phyloP scores from a whole-genome alignment of 2,797 vertebrate species.

The Enteromius afrohamiltoni region DNA sequence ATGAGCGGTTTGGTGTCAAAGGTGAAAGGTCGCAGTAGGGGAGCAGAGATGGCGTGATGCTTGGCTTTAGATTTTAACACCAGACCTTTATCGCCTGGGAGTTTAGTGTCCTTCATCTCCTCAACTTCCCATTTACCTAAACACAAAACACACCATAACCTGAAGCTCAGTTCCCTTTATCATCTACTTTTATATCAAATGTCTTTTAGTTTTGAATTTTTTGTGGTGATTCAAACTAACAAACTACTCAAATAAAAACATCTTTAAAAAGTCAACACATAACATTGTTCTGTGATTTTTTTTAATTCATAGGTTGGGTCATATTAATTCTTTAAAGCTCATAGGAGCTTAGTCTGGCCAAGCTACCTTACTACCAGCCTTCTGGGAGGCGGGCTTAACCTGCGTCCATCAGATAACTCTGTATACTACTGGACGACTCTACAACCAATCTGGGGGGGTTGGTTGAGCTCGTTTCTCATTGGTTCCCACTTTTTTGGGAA shows the following conservation, averaged over 20 bases:
- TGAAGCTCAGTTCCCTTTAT: not conserved
- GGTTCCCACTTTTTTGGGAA: too few species aligned
- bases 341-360: too few species aligned
- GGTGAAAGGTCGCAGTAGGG: slow-evolving; percentile 87
- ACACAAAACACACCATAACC: slow-evolving; percentile 8
- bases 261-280: not conserved
- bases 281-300: not conserved
- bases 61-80: slow-evolving; percentile 93
- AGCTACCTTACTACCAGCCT: too few species aligned
- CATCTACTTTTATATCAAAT: not conserved
- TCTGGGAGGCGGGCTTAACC: too few species aligned
- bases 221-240: not conserved
- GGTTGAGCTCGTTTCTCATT: too few species aligned
- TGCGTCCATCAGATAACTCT: too few species aligned
- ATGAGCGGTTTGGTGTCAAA: slow-evolving; percentile 92
- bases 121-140: slow-evolving; percentile 95
- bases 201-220: not conserved
- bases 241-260: not conserved
- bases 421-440: too few species aligned
- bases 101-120: slow-evolving; percentile 93
- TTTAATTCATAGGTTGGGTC: not conserved
- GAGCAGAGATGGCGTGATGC: slow-evolving; percentile 93
- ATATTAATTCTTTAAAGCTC: too few species aligned
- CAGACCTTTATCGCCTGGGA: slow-evolving; percentile 94
- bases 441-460: too few species aligned